Evolutionary conservation across 2,113 vertebrate species (phyloP), one percentile per base, ranked within the genome.

Genomic region (human (Homo sapiens)): DNA sequence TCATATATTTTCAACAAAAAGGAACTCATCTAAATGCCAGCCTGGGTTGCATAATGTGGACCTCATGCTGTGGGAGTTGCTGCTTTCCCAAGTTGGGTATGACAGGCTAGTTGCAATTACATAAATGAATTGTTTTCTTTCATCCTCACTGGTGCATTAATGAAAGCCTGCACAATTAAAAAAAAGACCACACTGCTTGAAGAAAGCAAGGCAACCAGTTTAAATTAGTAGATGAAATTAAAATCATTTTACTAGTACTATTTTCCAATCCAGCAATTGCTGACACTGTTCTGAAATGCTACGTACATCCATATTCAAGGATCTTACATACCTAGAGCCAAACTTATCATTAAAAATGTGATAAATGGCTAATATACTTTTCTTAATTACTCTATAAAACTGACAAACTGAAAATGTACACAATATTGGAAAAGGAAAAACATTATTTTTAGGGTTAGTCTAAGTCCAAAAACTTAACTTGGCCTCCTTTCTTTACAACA

Each of bases 141-240:
- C 48, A 85, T 27, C 17, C 30, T 90, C 25, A 40, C 55, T 25
- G 35, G 35, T n/a, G 59, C 40, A 78, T 84, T 68, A 94, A 94
- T 93, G 90, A 75, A 98, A 96, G 87, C n/a, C 55, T 78, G 17
- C 35, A 98, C 38, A 64, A 95, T 95, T 97, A 96, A 94, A 93
- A 95, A 75, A 96, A 93, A 95, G 64, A 94, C 78, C 81, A 79
- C 17, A 94, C 43, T 84, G 45, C 84, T 89, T 90, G 17, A 83
- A n/a, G 55, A 88, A 82, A 38, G 59, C 88, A 95, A 88, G 38
- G 20, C 35, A 38, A 57, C 76, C 75, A 79, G 50, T 90, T 93
- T 93, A 79, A 93, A 75, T 68, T 96, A 96, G 50, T 3, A 96
- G 64, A 92, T 8, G 30, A 88, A 94, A 96, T 70, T 83, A 92